Evolutionary conservation across 2,888 invertebrate species (phyloP).

Genomic region (Brachyptera putata): DNA sequence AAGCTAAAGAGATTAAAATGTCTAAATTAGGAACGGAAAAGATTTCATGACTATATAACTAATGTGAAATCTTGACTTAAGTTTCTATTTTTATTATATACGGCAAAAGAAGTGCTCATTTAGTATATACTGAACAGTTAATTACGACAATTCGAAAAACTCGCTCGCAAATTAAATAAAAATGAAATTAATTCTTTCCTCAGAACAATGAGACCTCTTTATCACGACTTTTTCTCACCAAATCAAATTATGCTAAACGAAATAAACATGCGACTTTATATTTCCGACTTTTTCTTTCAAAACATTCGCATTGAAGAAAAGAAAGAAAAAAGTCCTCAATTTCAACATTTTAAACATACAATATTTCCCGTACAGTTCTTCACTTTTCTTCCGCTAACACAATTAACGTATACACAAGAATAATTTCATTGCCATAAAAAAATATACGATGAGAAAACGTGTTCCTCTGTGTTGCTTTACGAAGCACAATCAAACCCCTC

Average conservation of each 20-base stretch:
- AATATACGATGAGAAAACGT: slow-evolving; percentile 19
- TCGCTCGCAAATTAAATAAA: background rate
- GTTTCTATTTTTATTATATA: too few species aligned
- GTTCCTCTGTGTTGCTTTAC: slow-evolving; percentile 27
- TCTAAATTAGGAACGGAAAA: too few species aligned
- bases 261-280: slow-evolving; percentile 6
- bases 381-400: slow-evolving; percentile 29
- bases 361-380: slow-evolving; percentile 7
- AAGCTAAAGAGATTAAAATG: too few species aligned
- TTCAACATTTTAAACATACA: slow-evolving; percentile 9
- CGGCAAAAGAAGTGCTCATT: too few species aligned
- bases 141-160: background rate
- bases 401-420: slow-evolving; percentile 28
- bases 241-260: slow-evolving; percentile 16
- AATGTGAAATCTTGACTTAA: too few species aligned
- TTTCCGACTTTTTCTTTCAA: background rate
- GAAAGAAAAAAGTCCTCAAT: slow-evolving; percentile 4
- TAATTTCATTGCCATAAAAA: slow-evolving; percentile 32
- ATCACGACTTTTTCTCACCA: slow-evolving; percentile 14
- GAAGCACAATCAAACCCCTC: slow-evolving; percentile 34
- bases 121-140: background rate
- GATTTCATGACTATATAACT: too few species aligned
- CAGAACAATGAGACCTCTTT: slow-evolving; percentile 5
- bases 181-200: slow-evolving; percentile 7
- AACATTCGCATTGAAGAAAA: too few species aligned